Base-by-base conservation (phyloP, 2,113 vertebrate species). In the Brevimyrus niger region DNA sequence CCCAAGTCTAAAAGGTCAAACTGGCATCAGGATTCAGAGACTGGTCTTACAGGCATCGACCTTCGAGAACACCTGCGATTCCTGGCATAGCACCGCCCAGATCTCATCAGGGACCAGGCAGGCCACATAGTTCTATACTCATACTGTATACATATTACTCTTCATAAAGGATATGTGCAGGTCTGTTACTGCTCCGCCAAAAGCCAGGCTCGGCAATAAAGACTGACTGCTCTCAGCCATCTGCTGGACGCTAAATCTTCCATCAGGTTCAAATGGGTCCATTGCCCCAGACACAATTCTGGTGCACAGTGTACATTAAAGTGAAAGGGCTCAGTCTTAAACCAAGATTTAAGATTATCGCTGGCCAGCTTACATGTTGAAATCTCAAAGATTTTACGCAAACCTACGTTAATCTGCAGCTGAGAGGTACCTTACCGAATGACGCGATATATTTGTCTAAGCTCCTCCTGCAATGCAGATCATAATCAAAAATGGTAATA, bases 191-290 rank as follows among this genome's bases (percentile, higher is more conserved):
- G 31, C 50, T 42, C 46, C 5, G 2, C n/a, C n/a, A 13, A 53
- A 50, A 55, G 27, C 27, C 23, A 55, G n/a, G n/a, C 48, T 17
- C 5, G 47, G 48, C 15, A 31, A 87, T 87, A 87, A 87, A 87
- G 85, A 55, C 17, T 31, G 85, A 53, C 47, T 27, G n/a, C 58
- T 31, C 61, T 27, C 27, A 73, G 44, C 65, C 61, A 73, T 73
- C 61, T 73, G 55, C 87, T 13, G 47, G 44, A 69, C 87, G 65
- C 38, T 46, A 87, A 88, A 80, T 61, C 88, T 46, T 35, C 88
- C 65, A 51, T 48, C 65, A 88, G 27, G 35, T 50, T 50, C 88
- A 48, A 88, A 73, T 7, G n/a, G 58, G 23, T 35, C 55, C 83
- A 27, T 15, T 23, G 61, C 58, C 84, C 58, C 48, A 58, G 84